A percentile compares a stretch with the other conserved stretches of the same genome.
Evolutionary conservation across 2,888 invertebrate genomes (phyloP).

Genomic region (Brachycybe producta): DNA sequence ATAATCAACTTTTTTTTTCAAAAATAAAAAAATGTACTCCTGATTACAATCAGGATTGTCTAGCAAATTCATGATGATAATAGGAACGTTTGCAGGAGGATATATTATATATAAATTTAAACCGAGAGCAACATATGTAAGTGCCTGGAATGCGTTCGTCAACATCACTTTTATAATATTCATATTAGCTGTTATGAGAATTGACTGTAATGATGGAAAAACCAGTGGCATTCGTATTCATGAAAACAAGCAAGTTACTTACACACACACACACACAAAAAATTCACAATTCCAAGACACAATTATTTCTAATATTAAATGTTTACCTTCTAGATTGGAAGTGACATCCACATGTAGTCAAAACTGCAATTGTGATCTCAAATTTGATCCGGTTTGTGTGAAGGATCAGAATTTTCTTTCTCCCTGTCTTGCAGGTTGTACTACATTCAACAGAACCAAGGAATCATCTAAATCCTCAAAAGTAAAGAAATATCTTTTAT

Average conservation of each 20-base stretch:
- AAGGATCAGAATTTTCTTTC: conserved; percentile 7
- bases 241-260: too few species aligned
- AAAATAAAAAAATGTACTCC: too few species aligned
- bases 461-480: too few species aligned
- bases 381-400: conserved; percentile 10
- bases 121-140: conserved; percentile 1
- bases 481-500: too few species aligned
- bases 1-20: neutral
- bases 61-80: conserved; percentile 10
- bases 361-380: neutral
- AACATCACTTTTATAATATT: conserved; percentile 5
- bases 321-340: too few species aligned
- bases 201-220: neutral
- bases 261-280: too few species aligned
- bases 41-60: neutral
- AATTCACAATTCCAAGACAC: neutral
- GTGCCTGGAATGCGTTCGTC: neutral
- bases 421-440: conserved; percentile 13
- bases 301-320: neutral
- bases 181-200: neutral
- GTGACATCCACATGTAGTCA: conserved; percentile 7
- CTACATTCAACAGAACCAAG: too few species aligned
- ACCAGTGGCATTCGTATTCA: too few species aligned
- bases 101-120: conserved; percentile 9
- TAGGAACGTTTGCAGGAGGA: conserved; percentile 4